Evolutionary conservation across 92 coral and sea anemone species (phyloP).

Genomic region (Siderastrea siderea): DNA sequence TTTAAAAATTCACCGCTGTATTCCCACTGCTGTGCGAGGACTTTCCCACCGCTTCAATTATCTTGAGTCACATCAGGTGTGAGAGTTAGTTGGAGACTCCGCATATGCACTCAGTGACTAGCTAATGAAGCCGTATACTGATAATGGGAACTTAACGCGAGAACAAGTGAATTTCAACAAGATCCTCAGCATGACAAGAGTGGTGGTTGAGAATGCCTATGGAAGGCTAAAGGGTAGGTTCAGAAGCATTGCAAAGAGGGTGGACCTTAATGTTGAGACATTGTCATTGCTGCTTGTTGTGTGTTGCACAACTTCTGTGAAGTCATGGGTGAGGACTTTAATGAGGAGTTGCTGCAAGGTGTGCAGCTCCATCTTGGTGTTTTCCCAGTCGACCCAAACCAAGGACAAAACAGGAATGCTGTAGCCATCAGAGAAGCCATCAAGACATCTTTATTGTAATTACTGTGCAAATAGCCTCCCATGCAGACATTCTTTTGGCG

Average conservation of each 20-base stretch:
- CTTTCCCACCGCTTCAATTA: slow-evolving; percentile 16
- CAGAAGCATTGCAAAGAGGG: slow-evolving; percentile 26
- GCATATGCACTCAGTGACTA: not conserved
- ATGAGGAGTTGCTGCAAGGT: no score
- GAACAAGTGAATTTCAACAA: not conserved
- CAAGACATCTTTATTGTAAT: no score
- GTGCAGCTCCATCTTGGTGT: no score
- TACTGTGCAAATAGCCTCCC: no score
- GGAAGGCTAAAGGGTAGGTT: slow-evolving; percentile 70
- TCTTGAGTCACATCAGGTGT: slow-evolving; percentile 12
- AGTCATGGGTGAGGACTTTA: no score
- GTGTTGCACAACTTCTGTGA: no score
- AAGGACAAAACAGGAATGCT: no score
- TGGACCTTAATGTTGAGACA: slow-evolving; percentile 33
- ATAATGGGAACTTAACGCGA: not conserved
- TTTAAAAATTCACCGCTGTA: slow-evolving; percentile 29
- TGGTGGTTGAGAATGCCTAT: slow-evolving; percentile 61
- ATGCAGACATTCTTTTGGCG: no score
- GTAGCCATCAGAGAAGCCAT: no score
- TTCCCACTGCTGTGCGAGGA: slow-evolving; percentile 20
- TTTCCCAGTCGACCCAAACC: no score
- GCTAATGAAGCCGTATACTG: not conserved
- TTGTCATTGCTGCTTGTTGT: slow-evolving; percentile 30
- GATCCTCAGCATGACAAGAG: not conserved
- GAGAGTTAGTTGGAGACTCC: slow-evolving; percentile 1